Percentiles rank a stretch among this genome's conserved stretches.
Evolutionary conservation across 2,888 invertebrate genomes (phyloP).

Genomic region (Epicampocera succincta): DNA sequence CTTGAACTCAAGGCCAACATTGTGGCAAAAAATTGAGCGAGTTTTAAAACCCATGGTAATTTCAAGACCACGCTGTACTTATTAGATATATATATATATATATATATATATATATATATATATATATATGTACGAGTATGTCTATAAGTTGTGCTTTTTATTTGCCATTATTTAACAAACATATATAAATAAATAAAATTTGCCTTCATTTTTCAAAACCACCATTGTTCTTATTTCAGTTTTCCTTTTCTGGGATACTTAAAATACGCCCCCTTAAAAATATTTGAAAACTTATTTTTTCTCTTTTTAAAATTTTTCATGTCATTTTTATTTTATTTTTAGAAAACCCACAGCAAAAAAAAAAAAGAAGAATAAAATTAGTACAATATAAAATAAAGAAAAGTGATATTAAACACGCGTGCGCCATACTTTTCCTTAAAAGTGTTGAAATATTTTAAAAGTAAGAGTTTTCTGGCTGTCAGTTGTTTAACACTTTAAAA

Average conservation of each 20-base stretch:
- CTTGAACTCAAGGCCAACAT: too few relatives aligned
- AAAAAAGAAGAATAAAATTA: slow-evolving; percentile 42
- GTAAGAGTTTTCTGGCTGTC: slow-evolving; percentile 55
- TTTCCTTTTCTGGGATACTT: slow-evolving; percentile 13
- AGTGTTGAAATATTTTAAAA: slow-evolving; percentile 58
- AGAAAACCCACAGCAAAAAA: slow-evolving; percentile 28
- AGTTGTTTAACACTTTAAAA: slow-evolving; percentile 61
- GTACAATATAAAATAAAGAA: slow-evolving; percentile 54
- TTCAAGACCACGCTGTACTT: too few relatives aligned
- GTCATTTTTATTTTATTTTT: slow-evolving; percentile 56
- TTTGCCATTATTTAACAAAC: too few relatives aligned
- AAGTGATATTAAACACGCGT: slow-evolving; percentile 66
- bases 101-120: too few relatives aligned
- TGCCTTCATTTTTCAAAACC: slow-evolving; percentile 37
- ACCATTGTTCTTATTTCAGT: slow-evolving; percentile 29
- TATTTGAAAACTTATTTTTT: slow-evolving; percentile 41
- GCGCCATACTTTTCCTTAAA: slow-evolving; percentile 67
- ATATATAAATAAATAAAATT: neutral
- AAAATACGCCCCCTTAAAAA: slow-evolving; percentile 57
- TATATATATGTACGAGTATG: too few relatives aligned
- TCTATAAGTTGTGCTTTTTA: too few relatives aligned
- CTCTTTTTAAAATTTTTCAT: slow-evolving; percentile 33
- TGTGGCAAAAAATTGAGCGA: too few relatives aligned
- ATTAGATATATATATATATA: too few relatives aligned
- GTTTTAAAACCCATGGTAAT: too few relatives aligned